Conservation (phyloP, 2,888 invertebrate species). For the Poecilobothrus nobilitatus region DNA sequence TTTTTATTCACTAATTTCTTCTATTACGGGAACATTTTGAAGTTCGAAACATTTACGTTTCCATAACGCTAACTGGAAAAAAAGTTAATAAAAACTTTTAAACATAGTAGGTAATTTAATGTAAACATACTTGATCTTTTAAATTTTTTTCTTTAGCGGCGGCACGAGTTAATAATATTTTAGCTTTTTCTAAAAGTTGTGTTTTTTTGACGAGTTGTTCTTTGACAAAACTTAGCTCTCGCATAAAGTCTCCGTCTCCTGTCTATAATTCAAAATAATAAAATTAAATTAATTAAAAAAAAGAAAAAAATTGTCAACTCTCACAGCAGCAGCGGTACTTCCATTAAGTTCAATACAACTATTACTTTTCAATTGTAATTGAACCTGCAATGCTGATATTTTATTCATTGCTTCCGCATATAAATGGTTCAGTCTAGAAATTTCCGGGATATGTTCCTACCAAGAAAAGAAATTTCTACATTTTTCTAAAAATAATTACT, state of each 20-base stretch:
- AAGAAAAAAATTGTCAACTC: not conserved
- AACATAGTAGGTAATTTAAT: too few species aligned
- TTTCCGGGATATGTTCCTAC: slow-evolving; percentile 26
- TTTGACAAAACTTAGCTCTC: slow-evolving; percentile 47
- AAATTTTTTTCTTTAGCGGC: slow-evolving; percentile 56
- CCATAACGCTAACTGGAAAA: slow-evolving; percentile 32
- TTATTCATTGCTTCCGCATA: slow-evolving; percentile 36
- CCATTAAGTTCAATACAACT: slow-evolving; percentile 24
- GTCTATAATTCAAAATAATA: slow-evolving; percentile 4
- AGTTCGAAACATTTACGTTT: slow-evolving; percentile 43
- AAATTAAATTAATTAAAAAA: not conserved
- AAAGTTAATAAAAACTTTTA: not conserved
- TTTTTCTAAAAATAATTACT: not conserved
- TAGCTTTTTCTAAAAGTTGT: slow-evolving; percentile 54
- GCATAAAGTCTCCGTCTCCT: slow-evolving; percentile 23
- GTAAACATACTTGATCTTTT: slow-evolving; percentile 47
- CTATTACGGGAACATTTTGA: slow-evolving; percentile 45
- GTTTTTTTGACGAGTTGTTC: slow-evolving; percentile 53
- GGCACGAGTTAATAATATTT: slow-evolving; percentile 54
- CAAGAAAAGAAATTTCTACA: slow-evolving; percentile 20
- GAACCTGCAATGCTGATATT: slow-evolving; percentile 34
- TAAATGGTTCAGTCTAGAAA: slow-evolving; percentile 32
- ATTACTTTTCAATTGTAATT: slow-evolving; percentile 30
- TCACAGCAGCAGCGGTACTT: not conserved
- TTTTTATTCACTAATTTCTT: slow-evolving; percentile 42